These are phyloP conservation scores for Luidia sarsii DNA, from an alignment of 53 echinoderm and acorn worm species.

Conservation along the genomic window DNA sequence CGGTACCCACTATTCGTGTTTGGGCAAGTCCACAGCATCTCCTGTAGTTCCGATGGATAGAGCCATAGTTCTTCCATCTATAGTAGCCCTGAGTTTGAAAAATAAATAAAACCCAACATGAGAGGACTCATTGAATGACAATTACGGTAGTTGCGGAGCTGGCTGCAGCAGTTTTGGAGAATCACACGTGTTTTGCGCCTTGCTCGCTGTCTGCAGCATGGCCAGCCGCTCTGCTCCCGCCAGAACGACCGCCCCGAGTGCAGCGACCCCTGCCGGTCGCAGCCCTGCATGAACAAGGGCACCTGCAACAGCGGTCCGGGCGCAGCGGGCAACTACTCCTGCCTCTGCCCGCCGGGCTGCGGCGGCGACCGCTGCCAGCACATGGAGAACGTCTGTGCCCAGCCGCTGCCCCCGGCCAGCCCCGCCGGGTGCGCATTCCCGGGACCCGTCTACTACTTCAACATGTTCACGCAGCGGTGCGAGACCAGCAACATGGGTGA, in stretches of 20 bases:
- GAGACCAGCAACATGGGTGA: conserved; percentile 89
- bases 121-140: too few species aligned
- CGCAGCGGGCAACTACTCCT: conserved; percentile 71
- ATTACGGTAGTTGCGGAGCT: too few species aligned
- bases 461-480: conserved; percentile 84
- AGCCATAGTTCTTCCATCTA: conserved; percentile 65
- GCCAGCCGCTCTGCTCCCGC: conserved; percentile 34
- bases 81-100: too few species aligned
- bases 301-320: conserved; percentile 76
- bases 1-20: not conserved
- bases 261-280: conserved; percentile 70
- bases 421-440: conserved; percentile 65
- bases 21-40: conserved; percentile 65
- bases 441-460: conserved; percentile 72
- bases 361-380: conserved; percentile 78
- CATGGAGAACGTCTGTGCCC: conserved; percentile 87
- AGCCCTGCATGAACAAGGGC: conserved; percentile 83
- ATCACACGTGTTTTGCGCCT: too few species aligned
- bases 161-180: too few species aligned
- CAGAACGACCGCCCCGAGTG: conserved; percentile 69
- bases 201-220: conserved; percentile 45
- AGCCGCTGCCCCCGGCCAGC: conserved; percentile 21
- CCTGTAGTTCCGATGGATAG: conserved; percentile 54
- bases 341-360: conserved; percentile 82
- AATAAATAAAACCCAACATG: too few species aligned